Percentiles rank a stretch among this genome's conserved stretches.
These are phyloP conservation scores for Pseudorectes ferrugineus DNA, from an alignment of 2,113 vertebrate species.

Conservation along the genomic window DNA sequence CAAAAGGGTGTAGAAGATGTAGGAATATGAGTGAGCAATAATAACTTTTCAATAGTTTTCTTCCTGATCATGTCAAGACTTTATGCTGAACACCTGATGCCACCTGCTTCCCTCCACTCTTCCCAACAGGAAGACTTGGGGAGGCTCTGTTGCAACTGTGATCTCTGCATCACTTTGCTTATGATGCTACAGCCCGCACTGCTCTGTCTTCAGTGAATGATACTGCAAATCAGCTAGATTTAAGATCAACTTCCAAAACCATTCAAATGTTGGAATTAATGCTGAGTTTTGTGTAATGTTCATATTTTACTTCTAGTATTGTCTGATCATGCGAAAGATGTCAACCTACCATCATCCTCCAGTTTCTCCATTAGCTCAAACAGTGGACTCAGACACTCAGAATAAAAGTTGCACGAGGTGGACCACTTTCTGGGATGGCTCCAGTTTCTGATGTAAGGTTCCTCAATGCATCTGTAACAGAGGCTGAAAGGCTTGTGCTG, in stretches of 20 bases:
- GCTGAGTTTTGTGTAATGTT: not conserved
- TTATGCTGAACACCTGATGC: not conserved
- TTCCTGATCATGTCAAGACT: not conserved
- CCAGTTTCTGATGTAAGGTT: not conserved
- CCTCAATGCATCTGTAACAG: not conserved
- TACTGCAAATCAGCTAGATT: not conserved
- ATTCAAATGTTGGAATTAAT: not conserved
- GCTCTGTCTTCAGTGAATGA: not conserved
- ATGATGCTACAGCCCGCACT: not conserved
- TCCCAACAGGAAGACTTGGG: not conserved
- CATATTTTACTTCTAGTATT: not conserved
- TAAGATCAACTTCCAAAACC: not conserved
- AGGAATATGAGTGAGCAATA: not conserved
- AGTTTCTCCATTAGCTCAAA: not conserved
- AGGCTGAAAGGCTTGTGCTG: not conserved
- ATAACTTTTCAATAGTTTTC: constrained; percentile 3
- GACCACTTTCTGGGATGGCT: not conserved
- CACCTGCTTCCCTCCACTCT: not conserved
- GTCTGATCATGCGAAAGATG: not conserved
- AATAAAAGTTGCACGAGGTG: not conserved
- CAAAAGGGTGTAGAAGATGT: too few species aligned
- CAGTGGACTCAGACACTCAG: not conserved
- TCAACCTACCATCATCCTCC: not conserved
- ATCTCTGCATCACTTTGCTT: not conserved
- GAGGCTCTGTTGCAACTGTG: accelerated